Conservation (phyloP, 2,797 vertebrate species). For the Alcedo atthis region DNA sequence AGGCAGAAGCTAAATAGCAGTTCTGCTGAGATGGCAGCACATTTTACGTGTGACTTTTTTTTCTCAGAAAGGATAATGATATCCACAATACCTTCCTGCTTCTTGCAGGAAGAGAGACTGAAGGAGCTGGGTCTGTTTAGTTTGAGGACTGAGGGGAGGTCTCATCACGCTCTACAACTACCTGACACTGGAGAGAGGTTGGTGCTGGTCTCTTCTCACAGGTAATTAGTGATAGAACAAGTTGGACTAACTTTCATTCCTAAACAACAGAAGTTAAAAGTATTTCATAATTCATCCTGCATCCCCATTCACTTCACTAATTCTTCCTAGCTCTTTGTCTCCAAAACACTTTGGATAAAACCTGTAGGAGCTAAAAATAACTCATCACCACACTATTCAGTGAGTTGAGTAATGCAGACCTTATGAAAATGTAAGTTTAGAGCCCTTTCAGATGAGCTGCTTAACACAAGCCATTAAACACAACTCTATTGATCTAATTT, state of each 20-base stretch:
- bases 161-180: too few species aligned
- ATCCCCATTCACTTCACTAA: not conserved
- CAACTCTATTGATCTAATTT: conserved; percentile 60
- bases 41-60: not conserved
- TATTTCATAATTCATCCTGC: not conserved
- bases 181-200: too few species aligned
- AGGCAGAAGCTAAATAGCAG: not conserved
- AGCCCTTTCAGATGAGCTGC: conserved; percentile 59
- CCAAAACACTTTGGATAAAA: conserved; percentile 8
- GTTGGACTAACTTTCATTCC: conserved; percentile 9
- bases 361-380: conserved; percentile 59
- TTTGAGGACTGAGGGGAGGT: too few species aligned
- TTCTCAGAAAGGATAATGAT: not conserved
- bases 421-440: conserved; percentile 59
- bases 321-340: conserved; percentile 46
- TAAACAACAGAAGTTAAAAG: conserved; percentile 34
- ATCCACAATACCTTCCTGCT: not conserved
- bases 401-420: conserved; percentile 68
- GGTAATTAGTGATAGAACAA: not conserved
- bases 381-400: conserved; percentile 64
- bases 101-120: not conserved
- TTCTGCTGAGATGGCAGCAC: not conserved
- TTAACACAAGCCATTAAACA: conserved; percentile 69
- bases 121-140: too few species aligned
- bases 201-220: too few species aligned